Evolutionary conservation across 2,797 vertebrate genomes (phyloP), one percentile per base, ranked within the genome.

Genomic region (Monodelphis domestica): DNA sequence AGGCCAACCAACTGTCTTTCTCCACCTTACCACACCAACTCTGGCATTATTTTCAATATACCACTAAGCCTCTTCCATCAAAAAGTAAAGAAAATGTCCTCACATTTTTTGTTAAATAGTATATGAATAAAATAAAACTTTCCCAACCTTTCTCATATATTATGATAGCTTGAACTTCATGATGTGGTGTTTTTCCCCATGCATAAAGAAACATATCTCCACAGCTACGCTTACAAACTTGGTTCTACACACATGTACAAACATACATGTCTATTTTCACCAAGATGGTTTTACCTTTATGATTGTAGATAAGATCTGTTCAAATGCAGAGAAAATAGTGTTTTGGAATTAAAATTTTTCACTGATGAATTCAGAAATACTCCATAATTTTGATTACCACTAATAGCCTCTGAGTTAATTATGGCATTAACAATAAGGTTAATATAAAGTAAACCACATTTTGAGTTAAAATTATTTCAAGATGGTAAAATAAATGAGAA

Each of bases 391-490:
- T 59, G 45, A 90, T 84, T 1, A 90, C 56, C 1, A 89, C 1
- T 45, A 90, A 57, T 21, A 33, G 0, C 24, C 78, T 88, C 95
- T 51, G 55, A 63, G 91, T 92, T 92, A 90, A 95, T 54, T 92
- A 89, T 54, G 0, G 30, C 51, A 52, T 92, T 91, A 92, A 91
- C 93, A 90, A 78, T 87, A 28, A 89, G 53, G 84, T 38, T 45
- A 84, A 87, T 53, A 9, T 24, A 91, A 93, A 89, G 63, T 88
- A 92, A 94, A 1, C 57, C 15, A 15, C 17, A 45, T 93, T 94
- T 94, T 93, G 78, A 78, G 21, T 90, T 91, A 93, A 88, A 88
- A 90, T 26, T 87, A 63, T 17, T 55, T 84, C 70, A 84, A 84
- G 70, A 50, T 84, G 70, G 70, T 84, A 45, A 84, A 84, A 50